A percentile compares a stretch with the other conserved stretches of the same genome.
These are phyloP conservation scores for Harpagoxenus sublaevis DNA, from an alignment of 2,888 invertebrate genomes.

Conservation along the genomic window DNA sequence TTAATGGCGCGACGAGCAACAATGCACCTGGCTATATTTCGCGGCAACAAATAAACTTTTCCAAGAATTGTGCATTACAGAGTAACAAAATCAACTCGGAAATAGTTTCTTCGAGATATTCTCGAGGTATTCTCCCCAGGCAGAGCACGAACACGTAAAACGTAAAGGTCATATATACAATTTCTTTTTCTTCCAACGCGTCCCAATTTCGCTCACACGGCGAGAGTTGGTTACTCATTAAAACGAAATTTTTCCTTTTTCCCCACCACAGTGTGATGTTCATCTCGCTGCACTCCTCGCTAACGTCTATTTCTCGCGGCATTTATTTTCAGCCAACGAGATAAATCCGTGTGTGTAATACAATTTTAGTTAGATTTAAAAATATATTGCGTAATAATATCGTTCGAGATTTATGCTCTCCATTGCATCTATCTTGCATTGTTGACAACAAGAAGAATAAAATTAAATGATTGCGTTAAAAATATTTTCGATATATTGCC, in stretches of 20 bases:
- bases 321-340: conserved; percentile 22
- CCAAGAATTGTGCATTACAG: background rate
- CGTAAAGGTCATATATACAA: background rate
- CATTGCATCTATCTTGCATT: background rate
- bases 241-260: conserved; percentile 1
- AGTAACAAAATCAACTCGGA: conserved; percentile 20
- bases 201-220: background rate
- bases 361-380: conserved; percentile 28
- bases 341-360: conserved; percentile 5
- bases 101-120: conserved; percentile 16
- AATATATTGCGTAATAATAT: background rate
- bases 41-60: conserved; percentile 5
- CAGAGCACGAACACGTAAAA: background rate
- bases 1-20: conserved; percentile 20
- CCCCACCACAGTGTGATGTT: background rate
- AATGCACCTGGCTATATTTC: conserved; percentile 9
- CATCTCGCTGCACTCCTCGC: background rate
- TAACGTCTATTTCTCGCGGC: conserved; percentile 12
- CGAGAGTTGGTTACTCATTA: conserved; percentile 17
- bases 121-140: background rate
- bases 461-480: background rate
- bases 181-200: background rate
- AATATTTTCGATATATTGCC: conserved; percentile 9
- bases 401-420: background rate
- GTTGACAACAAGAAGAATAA: background rate